Base-by-base conservation (phyloP, 2,113 vertebrate genomes). In the Nothocercus nigrocapillus region DNA sequence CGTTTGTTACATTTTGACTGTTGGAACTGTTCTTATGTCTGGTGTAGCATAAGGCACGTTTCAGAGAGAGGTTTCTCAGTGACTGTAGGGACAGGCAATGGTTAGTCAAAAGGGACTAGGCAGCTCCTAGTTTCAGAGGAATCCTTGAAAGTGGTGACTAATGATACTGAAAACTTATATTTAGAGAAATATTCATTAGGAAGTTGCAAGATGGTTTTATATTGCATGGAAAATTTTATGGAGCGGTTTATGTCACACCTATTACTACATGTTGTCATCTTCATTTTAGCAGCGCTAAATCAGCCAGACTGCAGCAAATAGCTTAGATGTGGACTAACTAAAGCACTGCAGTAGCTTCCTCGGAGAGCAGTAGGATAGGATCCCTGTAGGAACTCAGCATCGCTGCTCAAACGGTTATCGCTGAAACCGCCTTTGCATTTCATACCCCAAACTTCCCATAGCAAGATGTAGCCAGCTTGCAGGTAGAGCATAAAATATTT, bases 201-300 rank as follows among this genome's bases (percentile, higher is more conserved):
- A 66, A 69, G 27, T 10, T 74, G 24, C 30, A 77, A 70, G 54
- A 19, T 77, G n/a, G 5, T 85, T 93, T 91, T 47, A 32, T 7
- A 38, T 5, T 45, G 13, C 38, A 42, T 13, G 10, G 63, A 63
- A 77, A n/a, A 59, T 32, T 85, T 82, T 68, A 76, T 40, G 5
- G 54, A 76, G 22, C 30, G 13, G 34, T 59, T 70, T 74, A 15
- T 24, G 20, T 58, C 63, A 34, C n/a, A 75, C 8, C 12, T 67
- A 14, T 28, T 85, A 53, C 79, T 59, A 32, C 62, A 7, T 58
- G 6, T 56, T 89, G 38, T 88, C 5, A 12, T 74, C 61, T 66
- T 81, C 24, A 10, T 87, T 93, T 95, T 76, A 87, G 82, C 81
- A 68, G n/a, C 77, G 62, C 82, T 90, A 73, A 89, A 64, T 68